These are phyloP conservation scores for Todiramphus saurophagus DNA, from an alignment of 2,113 vertebrate genomes.

Conservation along the genomic window DNA sequence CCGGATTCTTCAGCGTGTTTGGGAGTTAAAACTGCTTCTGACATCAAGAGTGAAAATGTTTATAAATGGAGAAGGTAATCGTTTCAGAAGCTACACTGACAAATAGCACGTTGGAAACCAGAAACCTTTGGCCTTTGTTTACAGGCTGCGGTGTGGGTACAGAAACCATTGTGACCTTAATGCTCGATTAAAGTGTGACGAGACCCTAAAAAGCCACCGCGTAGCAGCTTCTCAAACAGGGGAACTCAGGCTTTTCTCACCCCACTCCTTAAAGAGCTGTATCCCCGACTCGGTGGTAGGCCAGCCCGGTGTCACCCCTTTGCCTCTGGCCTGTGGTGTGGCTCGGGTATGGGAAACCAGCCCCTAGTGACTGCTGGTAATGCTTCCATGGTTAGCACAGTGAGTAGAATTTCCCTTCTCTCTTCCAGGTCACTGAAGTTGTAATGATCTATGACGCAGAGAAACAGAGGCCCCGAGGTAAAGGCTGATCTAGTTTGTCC, in stretches of 20 bases:
- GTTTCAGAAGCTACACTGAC: not conserved
- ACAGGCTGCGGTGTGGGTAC: not conserved
- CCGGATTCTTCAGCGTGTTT: not conserved
- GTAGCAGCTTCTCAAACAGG: not conserved
- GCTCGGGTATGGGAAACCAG: not conserved
- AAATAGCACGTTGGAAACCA: not conserved
- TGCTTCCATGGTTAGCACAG: slow-evolving; percentile 8
- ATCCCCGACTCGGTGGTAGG: not conserved
- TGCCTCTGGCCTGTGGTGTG: not conserved
- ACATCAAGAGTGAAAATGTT: not conserved
- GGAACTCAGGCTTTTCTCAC: not conserved
- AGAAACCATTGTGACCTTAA: not conserved
- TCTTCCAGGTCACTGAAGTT: slow-evolving; percentile 96
- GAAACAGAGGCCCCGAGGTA: slow-evolving; percentile 99
- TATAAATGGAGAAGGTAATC: not conserved
- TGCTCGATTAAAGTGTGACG: not conserved
- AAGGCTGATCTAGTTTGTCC: slow-evolving; percentile 91
- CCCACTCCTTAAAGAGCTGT: not conserved
- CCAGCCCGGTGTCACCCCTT: no score
- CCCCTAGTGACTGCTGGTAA: not conserved
- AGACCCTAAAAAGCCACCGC: not conserved
- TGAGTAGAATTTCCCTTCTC: slow-evolving; percentile 54
- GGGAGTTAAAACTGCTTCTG: not conserved
- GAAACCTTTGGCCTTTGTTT: not conserved
- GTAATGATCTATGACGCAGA: slow-evolving; percentile 99